Conservation (phyloP, 2,113 vertebrate species). For the Pollachius pollachius region DNA sequence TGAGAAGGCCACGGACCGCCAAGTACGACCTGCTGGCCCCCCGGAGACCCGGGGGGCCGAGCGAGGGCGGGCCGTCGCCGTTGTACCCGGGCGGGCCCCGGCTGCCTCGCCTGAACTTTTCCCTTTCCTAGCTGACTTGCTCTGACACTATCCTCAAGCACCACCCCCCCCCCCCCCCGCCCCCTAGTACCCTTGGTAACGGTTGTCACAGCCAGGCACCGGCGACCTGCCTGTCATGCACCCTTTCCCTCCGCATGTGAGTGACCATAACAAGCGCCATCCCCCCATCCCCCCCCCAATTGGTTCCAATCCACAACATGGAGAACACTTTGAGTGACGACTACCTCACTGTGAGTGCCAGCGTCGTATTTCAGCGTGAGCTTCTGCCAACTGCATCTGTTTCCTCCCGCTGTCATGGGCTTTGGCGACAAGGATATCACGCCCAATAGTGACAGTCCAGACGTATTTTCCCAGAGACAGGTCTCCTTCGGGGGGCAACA, state of each 20-base stretch:
- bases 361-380: conserved; percentile 22
- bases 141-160: conserved; percentile 33
- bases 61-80: conserved; percentile 33
- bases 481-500: too few species aligned
- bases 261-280: conserved; percentile 48
- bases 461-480: too few species aligned
- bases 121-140: conserved; percentile 27
- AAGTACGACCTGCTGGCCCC: conserved; percentile 57
- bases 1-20: conserved; percentile 47
- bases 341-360: conserved; percentile 17
- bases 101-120: too few species aligned
- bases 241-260: conserved; percentile 46
- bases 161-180: conserved; percentile 39
- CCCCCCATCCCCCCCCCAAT: conserved; percentile 8
- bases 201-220: conserved; percentile 52
- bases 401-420: conserved; percentile 1
- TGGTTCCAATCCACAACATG: conserved; percentile 51
- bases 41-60: conserved; percentile 42
- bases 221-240: conserved; percentile 20
- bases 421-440: neutral
- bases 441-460: too few species aligned
- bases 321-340: conserved; percentile 13
- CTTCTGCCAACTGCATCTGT: conserved; percentile 26
- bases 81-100: conserved; percentile 16
- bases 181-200: conserved; percentile 61